A percentile compares a stretch with the other conserved stretches of the same genome.
phyloP scores from a whole-genome alignment of 2,113 vertebrate species.

The Pan troglodytes region DNA sequence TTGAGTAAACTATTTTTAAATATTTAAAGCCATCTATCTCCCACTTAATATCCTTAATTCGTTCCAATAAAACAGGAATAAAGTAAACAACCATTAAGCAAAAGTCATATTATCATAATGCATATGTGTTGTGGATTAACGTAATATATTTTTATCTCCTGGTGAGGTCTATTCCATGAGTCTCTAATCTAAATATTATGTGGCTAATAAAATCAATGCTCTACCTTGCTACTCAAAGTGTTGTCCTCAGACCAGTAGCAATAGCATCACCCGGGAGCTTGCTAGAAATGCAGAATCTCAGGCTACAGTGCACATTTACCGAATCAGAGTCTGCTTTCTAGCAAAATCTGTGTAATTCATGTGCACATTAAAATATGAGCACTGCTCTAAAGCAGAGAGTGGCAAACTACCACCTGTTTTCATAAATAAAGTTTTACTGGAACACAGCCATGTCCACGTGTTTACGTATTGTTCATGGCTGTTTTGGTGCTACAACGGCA shows the following conservation, averaged over 20 bases:
- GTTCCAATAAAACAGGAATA: background rate
- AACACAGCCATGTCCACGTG: background rate
- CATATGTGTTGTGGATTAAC: background rate
- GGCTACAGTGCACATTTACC: background rate
- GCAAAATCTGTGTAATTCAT: background rate
- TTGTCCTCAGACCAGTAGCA: background rate
- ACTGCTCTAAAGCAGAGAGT: background rate
- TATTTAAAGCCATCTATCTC: constrained; percentile 28
- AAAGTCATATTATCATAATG: background rate
- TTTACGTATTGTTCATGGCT: background rate
- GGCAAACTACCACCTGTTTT: background rate
- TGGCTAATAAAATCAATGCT: background rate
- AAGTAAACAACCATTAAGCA: background rate
- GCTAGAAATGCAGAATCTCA: background rate
- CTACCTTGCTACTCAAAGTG: background rate
- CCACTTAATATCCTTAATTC: background rate
- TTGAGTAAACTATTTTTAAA: constrained; percentile 36
- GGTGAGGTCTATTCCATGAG: background rate
- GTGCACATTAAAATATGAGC: background rate
- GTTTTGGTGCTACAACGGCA: background rate
- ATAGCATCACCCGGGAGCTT: background rate
- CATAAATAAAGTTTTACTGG: constrained; percentile 24
- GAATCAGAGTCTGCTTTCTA: background rate
- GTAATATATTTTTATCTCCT: background rate
- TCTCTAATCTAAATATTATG: background rate